These are phyloP conservation scores for Cephus runcator DNA, from an alignment of 2,888 invertebrate genomes.

Conservation along the genomic window DNA sequence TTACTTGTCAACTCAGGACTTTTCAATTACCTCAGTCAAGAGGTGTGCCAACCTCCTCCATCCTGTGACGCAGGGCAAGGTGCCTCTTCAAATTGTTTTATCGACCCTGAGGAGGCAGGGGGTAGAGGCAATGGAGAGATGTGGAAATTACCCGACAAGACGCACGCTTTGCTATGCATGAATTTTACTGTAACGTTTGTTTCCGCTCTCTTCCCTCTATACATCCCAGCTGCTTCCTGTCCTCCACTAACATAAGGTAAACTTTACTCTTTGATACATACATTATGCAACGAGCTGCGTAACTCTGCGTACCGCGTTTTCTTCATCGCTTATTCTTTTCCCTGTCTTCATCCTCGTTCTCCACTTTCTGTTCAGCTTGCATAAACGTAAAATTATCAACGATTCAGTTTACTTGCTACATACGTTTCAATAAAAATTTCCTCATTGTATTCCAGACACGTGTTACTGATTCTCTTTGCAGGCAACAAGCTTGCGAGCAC, in stretches of 20 bases:
- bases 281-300: slow-evolving; percentile 4
- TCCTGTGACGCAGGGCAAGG: too few relatives aligned
- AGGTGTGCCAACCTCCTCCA: too few relatives aligned
- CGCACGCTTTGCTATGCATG: slow-evolving; percentile 1
- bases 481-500: too few relatives aligned
- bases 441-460: too few relatives aligned
- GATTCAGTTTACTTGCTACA: too few relatives aligned
- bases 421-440: too few relatives aligned
- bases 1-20: too few relatives aligned
- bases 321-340: neutral
- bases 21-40: too few relatives aligned
- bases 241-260: neutral
- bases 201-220: slow-evolving; percentile 1
- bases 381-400: too few relatives aligned
- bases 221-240: neutral
- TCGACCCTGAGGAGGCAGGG: neutral
- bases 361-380: too few relatives aligned
- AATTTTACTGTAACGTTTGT: neutral
- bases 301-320: neutral
- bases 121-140: neutral
- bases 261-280: neutral
- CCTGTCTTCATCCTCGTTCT: too few relatives aligned
- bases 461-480: too few relatives aligned
- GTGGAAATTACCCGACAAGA: slow-evolving; percentile 4
- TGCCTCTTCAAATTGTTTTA: slow-evolving; percentile 1